Percentiles rank a stretch among this genome's conserved stretches.
Evolutionary conservation across 2,888 invertebrate genomes (phyloP).

Genomic region (Oeneis ivallda): DNA sequence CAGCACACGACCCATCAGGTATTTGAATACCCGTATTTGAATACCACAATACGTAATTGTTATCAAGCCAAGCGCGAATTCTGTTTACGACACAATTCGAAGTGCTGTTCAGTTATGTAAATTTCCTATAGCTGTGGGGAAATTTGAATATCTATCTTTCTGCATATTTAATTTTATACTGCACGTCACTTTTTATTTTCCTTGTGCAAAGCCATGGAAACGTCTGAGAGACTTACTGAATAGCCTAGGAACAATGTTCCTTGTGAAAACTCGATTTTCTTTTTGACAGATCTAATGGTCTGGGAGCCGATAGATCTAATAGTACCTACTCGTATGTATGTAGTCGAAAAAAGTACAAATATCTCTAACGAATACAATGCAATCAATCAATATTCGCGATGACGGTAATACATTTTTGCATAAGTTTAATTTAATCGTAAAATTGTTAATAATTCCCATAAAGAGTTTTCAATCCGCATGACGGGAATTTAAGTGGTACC

Average conservation of each 20-base stretch:
- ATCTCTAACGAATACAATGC: too few relatives aligned
- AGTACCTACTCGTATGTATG: too few relatives aligned
- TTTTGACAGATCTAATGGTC: background rate
- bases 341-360: too few relatives aligned
- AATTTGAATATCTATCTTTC: conserved; percentile 22
- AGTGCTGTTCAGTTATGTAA: conserved; percentile 19
- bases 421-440: too few relatives aligned
- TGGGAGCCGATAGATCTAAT: too few relatives aligned
- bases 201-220: background rate
- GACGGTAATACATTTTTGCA: too few relatives aligned
- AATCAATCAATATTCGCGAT: too few relatives aligned
- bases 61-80: conserved; percentile 14
- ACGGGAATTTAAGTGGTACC: too few relatives aligned
- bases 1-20: too few relatives aligned
- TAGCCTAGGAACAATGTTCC: too few relatives aligned
- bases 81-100: conserved; percentile 23
- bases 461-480: too few relatives aligned
- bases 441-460: too few relatives aligned
- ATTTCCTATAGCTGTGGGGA: conserved; percentile 12
- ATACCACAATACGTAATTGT: background rate
- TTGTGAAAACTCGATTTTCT: background rate
- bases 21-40: background rate
- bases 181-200: conserved; percentile 1
- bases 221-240: background rate
- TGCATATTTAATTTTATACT: conserved; percentile 2